phyloP scores from a whole-genome alignment of 2,888 invertebrate genomes.

The Podabrus alpinus region DNA sequence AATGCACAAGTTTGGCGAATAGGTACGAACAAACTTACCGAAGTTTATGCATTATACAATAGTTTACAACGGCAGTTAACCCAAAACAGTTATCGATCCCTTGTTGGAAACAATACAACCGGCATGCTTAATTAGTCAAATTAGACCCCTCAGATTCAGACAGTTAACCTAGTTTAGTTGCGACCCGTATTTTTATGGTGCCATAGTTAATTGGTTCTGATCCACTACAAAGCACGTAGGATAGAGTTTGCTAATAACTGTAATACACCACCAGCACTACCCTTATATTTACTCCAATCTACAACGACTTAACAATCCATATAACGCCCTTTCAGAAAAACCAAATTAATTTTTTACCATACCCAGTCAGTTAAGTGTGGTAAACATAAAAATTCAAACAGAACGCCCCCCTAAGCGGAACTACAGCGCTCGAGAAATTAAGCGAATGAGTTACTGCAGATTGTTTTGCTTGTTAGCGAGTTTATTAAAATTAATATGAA shows the following conservation, averaged over 20 bases:
- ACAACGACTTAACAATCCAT: neutral
- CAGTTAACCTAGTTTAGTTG: slow-evolving; percentile 38
- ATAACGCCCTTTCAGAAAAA: neutral
- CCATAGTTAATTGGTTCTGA: slow-evolving; percentile 26
- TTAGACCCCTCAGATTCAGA: slow-evolving; percentile 45
- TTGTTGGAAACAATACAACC: slow-evolving; percentile 36
- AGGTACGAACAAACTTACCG: slow-evolving; percentile 13
- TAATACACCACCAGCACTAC: slow-evolving; percentile 13
- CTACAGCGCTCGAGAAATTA: neutral
- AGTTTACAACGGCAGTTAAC: slow-evolving; percentile 30
- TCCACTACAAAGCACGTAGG: slow-evolving; percentile 26
- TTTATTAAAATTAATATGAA: neutral
- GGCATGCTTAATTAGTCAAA: slow-evolving; percentile 43
- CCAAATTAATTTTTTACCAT: neutral
- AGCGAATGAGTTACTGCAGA: neutral
- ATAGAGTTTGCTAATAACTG: slow-evolving; percentile 21
- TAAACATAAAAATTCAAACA: neutral
- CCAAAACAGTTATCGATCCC: slow-evolving; percentile 35
- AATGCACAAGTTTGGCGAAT: slow-evolving; percentile 19
- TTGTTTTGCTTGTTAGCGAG: neutral
- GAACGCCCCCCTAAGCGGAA: neutral
- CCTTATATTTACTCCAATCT: slow-evolving; percentile 12
- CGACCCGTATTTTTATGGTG: slow-evolving; percentile 23
- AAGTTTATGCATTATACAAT: slow-evolving; percentile 32
- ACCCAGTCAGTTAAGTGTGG: neutral